Percentiles rank a stretch among this genome's conserved stretches.
These are phyloP conservation scores for Drosophila algonquin DNA, from an alignment of 2,888 invertebrate genomes.

Conservation along the genomic window DNA sequence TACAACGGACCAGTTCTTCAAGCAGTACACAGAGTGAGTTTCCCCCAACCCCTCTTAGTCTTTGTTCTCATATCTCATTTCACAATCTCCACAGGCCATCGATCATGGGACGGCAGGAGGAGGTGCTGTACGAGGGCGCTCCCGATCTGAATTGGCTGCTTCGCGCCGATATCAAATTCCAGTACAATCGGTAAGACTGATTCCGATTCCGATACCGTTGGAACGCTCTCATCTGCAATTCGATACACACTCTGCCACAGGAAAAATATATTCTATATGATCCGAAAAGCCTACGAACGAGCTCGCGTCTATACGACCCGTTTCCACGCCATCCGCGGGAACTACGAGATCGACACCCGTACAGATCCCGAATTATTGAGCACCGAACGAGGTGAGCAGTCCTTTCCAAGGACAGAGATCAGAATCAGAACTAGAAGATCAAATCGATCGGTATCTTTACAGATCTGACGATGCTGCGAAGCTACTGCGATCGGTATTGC, in stretches of 20 bases:
- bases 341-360: slow-evolving; percentile 89
- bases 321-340: slow-evolving; percentile 87
- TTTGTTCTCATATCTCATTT: not conserved
- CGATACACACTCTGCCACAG: slow-evolving; percentile 42
- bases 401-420: too few relatives aligned
- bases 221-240: not conserved
- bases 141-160: slow-evolving; percentile 89
- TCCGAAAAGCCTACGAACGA: slow-evolving; percentile 87
- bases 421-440: too few relatives aligned
- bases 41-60: too few relatives aligned
- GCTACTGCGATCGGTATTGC: slow-evolving; percentile 88
- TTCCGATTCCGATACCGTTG: not conserved
- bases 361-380: slow-evolving; percentile 87
- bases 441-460: not conserved
- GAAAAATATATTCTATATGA: slow-evolving; percentile 85
- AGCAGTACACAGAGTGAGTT: slow-evolving; percentile 84
- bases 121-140: slow-evolving; percentile 89
- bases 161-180: slow-evolving; percentile 86
- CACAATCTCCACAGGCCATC: slow-evolving; percentile 86
- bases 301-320: slow-evolving; percentile 87
- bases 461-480: slow-evolving; percentile 87
- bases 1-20: slow-evolving; percentile 90
- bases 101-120: slow-evolving; percentile 92
- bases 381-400: slow-evolving; percentile 85
- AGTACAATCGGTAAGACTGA: slow-evolving; percentile 71